Base-by-base conservation (phyloP, 2,797 vertebrate species). In the Danio aesculapii region DNA sequence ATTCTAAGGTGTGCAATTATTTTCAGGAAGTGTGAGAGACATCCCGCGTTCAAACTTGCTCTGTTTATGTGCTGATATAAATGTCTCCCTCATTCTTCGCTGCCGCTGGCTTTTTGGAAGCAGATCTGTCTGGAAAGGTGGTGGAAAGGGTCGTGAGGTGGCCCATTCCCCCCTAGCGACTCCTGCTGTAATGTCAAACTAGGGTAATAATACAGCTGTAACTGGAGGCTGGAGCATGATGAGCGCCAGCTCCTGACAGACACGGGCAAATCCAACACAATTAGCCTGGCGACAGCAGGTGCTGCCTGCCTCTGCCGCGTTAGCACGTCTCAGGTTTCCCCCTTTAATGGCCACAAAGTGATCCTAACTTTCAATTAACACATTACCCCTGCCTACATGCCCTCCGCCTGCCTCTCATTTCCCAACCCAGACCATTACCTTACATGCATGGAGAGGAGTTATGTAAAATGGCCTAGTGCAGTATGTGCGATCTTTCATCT, bases 321-420 rank as follows among this genome's bases (percentile, higher is more conserved):
- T 95, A 93, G 92, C 92, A 92, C 88, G 85, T 95, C 96, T 98
- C 95, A 92, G 92, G 90, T 98, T 97, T 96, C 96, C 81, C 82
- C 92, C 91, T 89, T 91, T 96, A 96, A 96, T 94, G 92, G 94
- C 95, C 96, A 94, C 92, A 95, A 95, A 97, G 95, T 94, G 95
- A 95, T 95, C 92, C 94, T 93, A 92, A 94, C 94, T 96, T 96
- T 95, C 95, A 95, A 95, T 97, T 96, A 96, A 94, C 91, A 86
- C 86, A 89, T 91, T 93, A 88, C 92, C 88, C 92, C 91, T 90
- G 90, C 88, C 88, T 90, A 88, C 88, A 87, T 79, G 78, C 92
- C 93, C 84, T 81, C 83, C 77, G 64, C 79, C 83, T 75, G 75
- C 86, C 90, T 21, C 47, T 87, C 89, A 81, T 90, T 82, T 90